Evolutionary conservation across 37 sponge, comb jelly and placozoan species (phyloP), one percentile per base, ranked within the genome.

Genomic region (Oscarella lobularis): DNA sequence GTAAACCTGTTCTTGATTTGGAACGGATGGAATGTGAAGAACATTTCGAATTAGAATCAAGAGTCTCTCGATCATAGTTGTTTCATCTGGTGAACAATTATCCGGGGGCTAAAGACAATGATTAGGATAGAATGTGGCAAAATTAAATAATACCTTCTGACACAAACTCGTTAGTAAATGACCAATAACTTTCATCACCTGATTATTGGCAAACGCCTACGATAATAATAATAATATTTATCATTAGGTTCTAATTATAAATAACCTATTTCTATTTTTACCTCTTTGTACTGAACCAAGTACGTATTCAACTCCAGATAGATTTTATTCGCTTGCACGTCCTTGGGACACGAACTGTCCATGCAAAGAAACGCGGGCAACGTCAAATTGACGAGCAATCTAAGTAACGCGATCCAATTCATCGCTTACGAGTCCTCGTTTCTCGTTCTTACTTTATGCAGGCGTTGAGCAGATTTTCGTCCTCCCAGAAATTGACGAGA

Each of bases 1-100:
- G n/a, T n/a, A n/a, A 6, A 75, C 38, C 37, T 75, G 1, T 1
- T 41, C 81, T 29, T 31, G 35, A 37, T 66, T 73, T 34, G 79
- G 80, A 30, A 83, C 95, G 29, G 86, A 75, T 3, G 88, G 77
- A 30, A 91, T 48, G 69, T 95, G 89, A 2, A 95, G 77, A 3
- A 95, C 36, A 79, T 95, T 95, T 32, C 95, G 68, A 5, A 95
- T 67, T 29, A 95, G 81, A 32, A 95, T 75, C 1, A 95, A 75
- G 20, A 95, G 83, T 38, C 95, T 80, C 80, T 95, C 95, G 73
- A 95, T 85, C 0, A 91, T 78, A 2, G 87, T 81, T 39, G 86
- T 83, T 80, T 95, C 95, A 77, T 95, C 95, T 32, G 87, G 92
- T 38, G 89, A 87, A 31, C 95, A 80, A 33, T 83, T 76, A 0